Evolutionary conservation across 2,888 invertebrate genomes (phyloP), one percentile per base, ranked within the genome.

Genomic region (Stenchaetothrips biformis): DNA sequence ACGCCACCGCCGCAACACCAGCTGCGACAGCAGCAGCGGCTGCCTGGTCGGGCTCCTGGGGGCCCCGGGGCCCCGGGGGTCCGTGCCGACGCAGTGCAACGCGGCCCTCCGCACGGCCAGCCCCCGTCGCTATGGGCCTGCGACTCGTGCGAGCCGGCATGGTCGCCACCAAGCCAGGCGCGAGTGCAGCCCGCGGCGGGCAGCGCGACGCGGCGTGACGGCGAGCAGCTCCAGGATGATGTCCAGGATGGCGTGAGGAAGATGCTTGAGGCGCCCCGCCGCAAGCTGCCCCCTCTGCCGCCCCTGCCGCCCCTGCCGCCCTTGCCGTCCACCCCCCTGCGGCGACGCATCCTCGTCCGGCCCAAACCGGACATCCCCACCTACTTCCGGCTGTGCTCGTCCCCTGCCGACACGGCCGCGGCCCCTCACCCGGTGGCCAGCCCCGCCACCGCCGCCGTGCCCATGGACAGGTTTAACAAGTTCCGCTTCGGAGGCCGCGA

Each of bases 381-480:
- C 25, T 25, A 78, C 25, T 78, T 80, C 11, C 27, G 21, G 13
- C 49, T n/a, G 49, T 16, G n/a, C 3, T 59, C 81, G 16, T 27
- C 74, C 13, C 77, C 81, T 2, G 79, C 80, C 80, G 79, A 81
- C 11, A 81, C 82, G 16, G 48, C 81, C 16, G 77, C 80, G 47
- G 48, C 79, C 25, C 79, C 81, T 13, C 21, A 80, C 84, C 86
- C 82, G 86, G 86, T 83, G 84, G 86, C 80, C 80, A 82, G 83
- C 82, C 81, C 84, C 84, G 84, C 86, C 37, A 37, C 37, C 86
- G 84, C 85, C 85, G 82, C 86, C 86, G 88, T 91, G 92, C 92
- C 92, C 87, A 92, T 94, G 92, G 94, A 94, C 89, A 93, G 94
- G 84, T 89, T 94, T 88, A 93, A 93, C 86, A 93, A 92, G 88